Evolutionary conservation across 2,888 invertebrate genomes (phyloP).

Genomic region (Conistra vaccinii): DNA sequence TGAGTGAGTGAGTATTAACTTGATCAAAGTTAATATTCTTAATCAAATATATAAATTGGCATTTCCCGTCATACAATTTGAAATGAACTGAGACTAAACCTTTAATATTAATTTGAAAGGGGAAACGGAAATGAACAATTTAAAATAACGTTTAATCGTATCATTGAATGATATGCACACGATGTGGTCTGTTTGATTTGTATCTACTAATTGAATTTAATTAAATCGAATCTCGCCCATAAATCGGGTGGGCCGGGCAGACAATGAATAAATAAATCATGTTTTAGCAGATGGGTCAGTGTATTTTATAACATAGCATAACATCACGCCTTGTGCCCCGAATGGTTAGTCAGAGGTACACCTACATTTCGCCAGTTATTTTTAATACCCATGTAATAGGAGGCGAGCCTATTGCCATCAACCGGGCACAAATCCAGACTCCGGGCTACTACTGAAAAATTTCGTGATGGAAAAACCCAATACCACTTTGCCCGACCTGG

Average conservation of each 20-base stretch:
- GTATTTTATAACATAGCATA: too few relatives aligned
- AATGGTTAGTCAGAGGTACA: too few relatives aligned
- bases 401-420: too few relatives aligned
- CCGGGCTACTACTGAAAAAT: too few relatives aligned
- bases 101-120: constrained; percentile 18
- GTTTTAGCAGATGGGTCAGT: constrained; percentile 37
- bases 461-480: too few relatives aligned
- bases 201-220: constrained; percentile 75
- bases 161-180: constrained; percentile 62
- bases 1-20: too few relatives aligned
- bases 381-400: too few relatives aligned
- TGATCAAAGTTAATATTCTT: neutral
- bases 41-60: constrained; percentile 15
- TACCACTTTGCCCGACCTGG: too few relatives aligned
- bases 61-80: constrained; percentile 37
- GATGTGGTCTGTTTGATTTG: constrained; percentile 70
- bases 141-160: constrained; percentile 54
- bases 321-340: too few relatives aligned
- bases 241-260: constrained; percentile 62
- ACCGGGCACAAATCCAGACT: too few relatives aligned
- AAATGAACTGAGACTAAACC: constrained; percentile 31
- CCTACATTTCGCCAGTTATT: too few relatives aligned
- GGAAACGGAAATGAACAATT: constrained; percentile 56
- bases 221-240: constrained; percentile 68
- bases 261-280: constrained; percentile 52